Evolutionary conservation across 2,113 vertebrate genomes (phyloP).

Genomic region (Amia ocellicauda): DNA sequence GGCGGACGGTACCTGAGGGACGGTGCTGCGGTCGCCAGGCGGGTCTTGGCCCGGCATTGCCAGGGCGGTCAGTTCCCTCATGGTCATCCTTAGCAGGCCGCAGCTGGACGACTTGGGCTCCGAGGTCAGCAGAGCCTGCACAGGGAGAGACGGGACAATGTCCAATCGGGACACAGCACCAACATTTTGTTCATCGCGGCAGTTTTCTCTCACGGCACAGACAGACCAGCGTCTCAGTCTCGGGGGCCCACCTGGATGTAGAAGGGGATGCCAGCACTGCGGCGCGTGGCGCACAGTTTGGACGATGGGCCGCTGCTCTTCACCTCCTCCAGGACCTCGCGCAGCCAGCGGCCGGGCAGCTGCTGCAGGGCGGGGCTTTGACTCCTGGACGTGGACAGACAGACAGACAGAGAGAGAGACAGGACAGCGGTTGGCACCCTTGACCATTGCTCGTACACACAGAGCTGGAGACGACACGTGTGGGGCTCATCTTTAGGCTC

Average conservation of each 20-base stretch:
- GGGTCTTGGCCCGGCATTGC: conserved; percentile 60
- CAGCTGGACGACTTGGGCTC: conserved; percentile 86
- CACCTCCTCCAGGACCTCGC: conserved; percentile 81
- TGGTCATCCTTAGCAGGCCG: conserved; percentile 83
- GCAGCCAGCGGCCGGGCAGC: conserved; percentile 83
- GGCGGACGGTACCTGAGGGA: conserved; percentile 76
- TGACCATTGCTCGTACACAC: no score
- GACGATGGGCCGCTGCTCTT: conserved; percentile 84
- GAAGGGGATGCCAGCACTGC: conserved; percentile 95
- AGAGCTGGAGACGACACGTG: no score
- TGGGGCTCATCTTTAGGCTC: no score
- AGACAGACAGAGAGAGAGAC: neutral
- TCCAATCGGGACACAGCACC: no score
- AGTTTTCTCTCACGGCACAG: no score
- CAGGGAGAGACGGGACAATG: neutral
- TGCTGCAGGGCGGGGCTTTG: conserved; percentile 65
- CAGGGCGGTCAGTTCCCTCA: conserved; percentile 80
- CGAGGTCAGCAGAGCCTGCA: conserved; percentile 86
- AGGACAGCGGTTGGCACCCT: neutral
- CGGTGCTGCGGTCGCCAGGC: conserved; percentile 59
- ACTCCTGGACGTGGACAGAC: conserved; percentile 61
- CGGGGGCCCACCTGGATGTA: conserved; percentile 81
- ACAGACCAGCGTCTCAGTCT: no score
- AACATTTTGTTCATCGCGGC: no score
- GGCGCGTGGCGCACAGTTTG: conserved; percentile 89